These are phyloP conservation scores for Plecotus auritus DNA, from an alignment of 2,113 vertebrate genomes.

Conservation along the genomic window DNA sequence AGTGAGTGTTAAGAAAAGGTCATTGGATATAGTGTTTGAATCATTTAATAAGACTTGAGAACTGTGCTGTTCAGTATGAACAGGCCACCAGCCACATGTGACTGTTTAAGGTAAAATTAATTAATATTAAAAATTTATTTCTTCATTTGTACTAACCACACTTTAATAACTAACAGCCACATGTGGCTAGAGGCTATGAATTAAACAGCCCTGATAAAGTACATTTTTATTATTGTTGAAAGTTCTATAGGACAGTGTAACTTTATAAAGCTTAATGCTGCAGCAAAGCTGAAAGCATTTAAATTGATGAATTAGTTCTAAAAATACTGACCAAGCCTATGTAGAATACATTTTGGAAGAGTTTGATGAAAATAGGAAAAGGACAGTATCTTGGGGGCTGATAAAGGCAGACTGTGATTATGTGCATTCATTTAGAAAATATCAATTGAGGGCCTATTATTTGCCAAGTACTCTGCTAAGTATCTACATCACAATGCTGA, in stretches of 20 bases:
- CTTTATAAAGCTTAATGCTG: neutral
- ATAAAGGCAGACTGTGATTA: neutral
- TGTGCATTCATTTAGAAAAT: conserved; percentile 10
- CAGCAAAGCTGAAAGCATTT: neutral
- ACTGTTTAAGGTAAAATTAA: neutral
- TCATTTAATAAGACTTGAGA: neutral
- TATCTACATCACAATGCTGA: neutral
- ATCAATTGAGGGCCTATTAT: neutral
- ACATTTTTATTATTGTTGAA: neutral
- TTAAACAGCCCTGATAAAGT: neutral
- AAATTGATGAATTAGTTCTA: neutral
- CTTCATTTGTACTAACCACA: neutral
- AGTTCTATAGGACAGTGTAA: neutral
- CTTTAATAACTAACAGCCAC: neutral
- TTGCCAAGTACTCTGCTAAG: neutral
- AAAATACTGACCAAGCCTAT: neutral
- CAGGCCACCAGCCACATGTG: neutral
- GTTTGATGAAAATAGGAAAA: neutral
- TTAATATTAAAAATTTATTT: neutral
- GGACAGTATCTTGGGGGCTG: neutral
- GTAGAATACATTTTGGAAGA: neutral
- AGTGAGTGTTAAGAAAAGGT: neutral
- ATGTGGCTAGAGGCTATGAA: neutral
- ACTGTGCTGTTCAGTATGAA: neutral
- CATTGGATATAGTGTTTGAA: neutral